phyloP scores from a whole-genome alignment of 2,113 vertebrate genomes.

The Indri indri region DNA sequence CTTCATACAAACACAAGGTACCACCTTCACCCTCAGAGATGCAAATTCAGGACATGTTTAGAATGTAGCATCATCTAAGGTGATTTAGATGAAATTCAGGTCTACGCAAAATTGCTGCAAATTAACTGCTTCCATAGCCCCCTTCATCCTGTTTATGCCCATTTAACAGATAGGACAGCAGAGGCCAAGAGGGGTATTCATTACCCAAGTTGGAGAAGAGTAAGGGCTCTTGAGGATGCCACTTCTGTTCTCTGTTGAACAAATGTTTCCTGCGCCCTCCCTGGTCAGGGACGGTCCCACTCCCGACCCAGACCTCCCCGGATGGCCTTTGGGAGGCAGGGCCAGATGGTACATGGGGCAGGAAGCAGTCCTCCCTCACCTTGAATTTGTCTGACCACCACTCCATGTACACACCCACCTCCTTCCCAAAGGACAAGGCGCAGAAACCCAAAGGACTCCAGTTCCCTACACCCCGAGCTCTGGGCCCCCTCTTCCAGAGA shows the following conservation, averaged over 20 bases:
- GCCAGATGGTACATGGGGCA: neutral
- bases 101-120: neutral
- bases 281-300: neutral
- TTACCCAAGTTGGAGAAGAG: neutral
- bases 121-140: neutral
- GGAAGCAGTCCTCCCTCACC: neutral
- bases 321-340: neutral
- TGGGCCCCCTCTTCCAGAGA: neutral
- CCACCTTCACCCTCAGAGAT: neutral
- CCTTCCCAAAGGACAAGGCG: neutral
- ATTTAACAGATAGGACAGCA: neutral
- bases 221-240: neutral
- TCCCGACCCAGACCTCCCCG: neutral
- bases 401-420: fast-evolving
- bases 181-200: neutral
- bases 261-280: neutral
- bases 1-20: neutral
- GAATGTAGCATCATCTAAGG: neutral
- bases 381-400: neutral
- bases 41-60: neutral
- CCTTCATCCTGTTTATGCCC: neutral
- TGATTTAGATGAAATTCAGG: neutral
- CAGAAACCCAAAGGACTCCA: neutral
- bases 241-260: neutral
- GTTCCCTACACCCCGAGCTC: neutral